Conservation (phyloP, 2,113 vertebrate species). For the Bos taurus region DNA sequence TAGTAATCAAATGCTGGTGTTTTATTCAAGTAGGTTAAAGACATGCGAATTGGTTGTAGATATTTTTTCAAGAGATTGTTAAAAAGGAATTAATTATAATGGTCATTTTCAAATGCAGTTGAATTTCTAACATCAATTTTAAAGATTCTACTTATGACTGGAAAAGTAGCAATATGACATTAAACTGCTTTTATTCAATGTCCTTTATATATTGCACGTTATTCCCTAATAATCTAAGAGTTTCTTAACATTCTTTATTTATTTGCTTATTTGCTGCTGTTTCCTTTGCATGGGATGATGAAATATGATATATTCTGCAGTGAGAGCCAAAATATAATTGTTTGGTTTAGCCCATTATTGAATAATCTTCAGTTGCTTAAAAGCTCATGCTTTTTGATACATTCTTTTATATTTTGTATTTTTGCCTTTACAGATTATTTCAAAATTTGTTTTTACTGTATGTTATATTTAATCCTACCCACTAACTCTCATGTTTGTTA, state of each 20-base stretch:
- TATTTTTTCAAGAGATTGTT: not conserved
- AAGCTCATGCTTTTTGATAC: not conserved
- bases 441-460: conserved; percentile 33
- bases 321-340: not conserved
- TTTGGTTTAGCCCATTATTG: not conserved
- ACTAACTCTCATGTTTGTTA: conserved; percentile 53
- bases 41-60: not conserved
- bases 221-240: not conserved
- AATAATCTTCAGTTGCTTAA: not conserved
- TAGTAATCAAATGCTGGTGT: conserved; percentile 1
- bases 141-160: not conserved
- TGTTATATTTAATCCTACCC: not conserved
- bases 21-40: conserved; percentile 35
- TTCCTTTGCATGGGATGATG: conserved; percentile 22
- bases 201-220: conserved; percentile 9
- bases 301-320: not conserved
- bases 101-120: not conserved
- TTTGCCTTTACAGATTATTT: conserved; percentile 8
- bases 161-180: not conserved
- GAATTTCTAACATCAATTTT: conserved; percentile 12
- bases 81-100: conserved; percentile 10
- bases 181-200: conserved; percentile 22
- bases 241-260: conserved; percentile 3
- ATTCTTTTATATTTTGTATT: not conserved
- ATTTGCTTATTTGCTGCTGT: not conserved